Base-by-base conservation (phyloP, 2,113 vertebrate genomes). In the Ifrita kowaldi region DNA sequence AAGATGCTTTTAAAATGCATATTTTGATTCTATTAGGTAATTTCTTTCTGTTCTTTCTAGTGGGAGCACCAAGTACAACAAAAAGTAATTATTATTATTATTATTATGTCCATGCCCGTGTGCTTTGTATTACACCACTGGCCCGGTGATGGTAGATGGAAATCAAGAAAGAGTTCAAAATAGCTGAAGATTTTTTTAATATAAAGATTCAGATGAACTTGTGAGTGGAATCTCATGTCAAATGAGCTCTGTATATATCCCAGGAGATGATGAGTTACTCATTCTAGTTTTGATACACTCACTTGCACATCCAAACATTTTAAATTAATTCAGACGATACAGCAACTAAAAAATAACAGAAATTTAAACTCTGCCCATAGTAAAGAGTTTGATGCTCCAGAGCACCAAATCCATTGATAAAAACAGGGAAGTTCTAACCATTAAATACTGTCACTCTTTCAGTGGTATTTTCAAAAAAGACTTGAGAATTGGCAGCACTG, bases 391-490 rank as follows among this genome's bases (percentile, higher is more conserved):
- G 65, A 86, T 79, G 53, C 69, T 93, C 60, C 68, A 93, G 71
- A 89, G 84, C 42, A 63, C 70, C 88, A 94, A 95, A 84, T 90
- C 91, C 87, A 89, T 53, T 62, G 46, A 62, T 20, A 78, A 97
- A 87, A 89, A 57, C 46, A 59, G 39, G 81, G 49, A 91, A 47
- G 50, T 44, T 96, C 93, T 93, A 79, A 49, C 84, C 44, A 56
- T 93, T 91, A 62, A 87, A 95, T 89, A 68, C 33, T 57, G 35
- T 65, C 59, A 35, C 46, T 81, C 50, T 87, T 49, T 10, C 37
- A 33, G 28, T 37, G 32, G 21, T 60, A 23, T 67, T 90, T 91
- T 86, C 46, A 53, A 59, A 88, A 69, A 65, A 5, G 5, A 11
- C 46, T 70, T 65, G 76, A 93, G 85, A 93, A 87, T 73, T 87